Conservation (phyloP, 2,888 invertebrate genomes). For the Desoria tigrina region DNA sequence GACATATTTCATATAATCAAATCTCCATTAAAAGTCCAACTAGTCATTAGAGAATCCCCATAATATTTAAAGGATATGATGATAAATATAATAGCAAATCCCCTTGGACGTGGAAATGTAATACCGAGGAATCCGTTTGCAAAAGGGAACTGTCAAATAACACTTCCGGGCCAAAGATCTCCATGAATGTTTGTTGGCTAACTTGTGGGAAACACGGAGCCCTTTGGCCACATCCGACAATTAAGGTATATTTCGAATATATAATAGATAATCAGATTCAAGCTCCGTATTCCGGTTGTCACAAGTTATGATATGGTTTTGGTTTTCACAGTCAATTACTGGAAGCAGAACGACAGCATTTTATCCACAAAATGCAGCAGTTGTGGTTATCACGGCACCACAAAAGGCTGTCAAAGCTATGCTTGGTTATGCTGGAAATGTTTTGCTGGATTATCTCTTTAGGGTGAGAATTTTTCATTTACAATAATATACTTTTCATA, state of each 20-base stretch:
- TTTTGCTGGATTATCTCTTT: constrained; percentile 51
- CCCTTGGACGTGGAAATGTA: constrained; percentile 52
- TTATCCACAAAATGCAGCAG: constrained; percentile 52
- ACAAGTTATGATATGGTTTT: too few species aligned
- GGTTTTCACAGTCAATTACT: too few species aligned
- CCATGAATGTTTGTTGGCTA: constrained; percentile 59
- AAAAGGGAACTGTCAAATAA: constrained; percentile 19
- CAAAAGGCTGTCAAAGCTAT: constrained; percentile 51
- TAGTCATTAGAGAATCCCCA: too few species aligned
- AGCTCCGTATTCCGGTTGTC: not conserved
- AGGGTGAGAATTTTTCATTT: constrained; percentile 35
- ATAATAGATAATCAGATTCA: too few species aligned
- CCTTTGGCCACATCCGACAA: constrained; percentile 71
- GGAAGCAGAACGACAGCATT: constrained; percentile 41
- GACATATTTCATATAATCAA: too few species aligned
- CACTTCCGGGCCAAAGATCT: constrained; percentile 23
- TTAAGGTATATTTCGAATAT: constrained; percentile 41
- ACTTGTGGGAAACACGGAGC: constrained; percentile 61
- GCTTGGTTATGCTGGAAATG: constrained; percentile 53
- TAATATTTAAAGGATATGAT: too few species aligned
- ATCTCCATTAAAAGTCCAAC: too few species aligned
- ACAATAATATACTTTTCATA: not conserved
- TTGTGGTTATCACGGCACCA: constrained; percentile 47
- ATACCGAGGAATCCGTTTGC: constrained; percentile 17
- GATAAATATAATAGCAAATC: constrained; percentile 27